phyloP scores from a whole-genome alignment of 30 jellyfish, hydroid and myxozoan species.

The Aurelia sp. region DNA sequence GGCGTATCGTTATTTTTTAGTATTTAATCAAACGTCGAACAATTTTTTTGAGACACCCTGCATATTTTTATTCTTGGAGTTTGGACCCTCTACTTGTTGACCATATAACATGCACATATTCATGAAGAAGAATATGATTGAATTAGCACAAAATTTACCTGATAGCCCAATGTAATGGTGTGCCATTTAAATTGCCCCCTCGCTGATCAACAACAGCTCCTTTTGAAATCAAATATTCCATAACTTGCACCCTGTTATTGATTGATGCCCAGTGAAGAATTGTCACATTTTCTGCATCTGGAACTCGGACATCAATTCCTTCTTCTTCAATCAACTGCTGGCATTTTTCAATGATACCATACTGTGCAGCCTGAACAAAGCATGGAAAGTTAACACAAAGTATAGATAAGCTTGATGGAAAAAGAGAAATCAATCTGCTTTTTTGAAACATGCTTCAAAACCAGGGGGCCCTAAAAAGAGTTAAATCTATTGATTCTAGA shows the following conservation, averaged over 20 bases:
- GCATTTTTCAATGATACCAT: slow-evolving; percentile 87
- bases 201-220: slow-evolving; percentile 92
- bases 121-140: background rate
- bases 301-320: slow-evolving; percentile 82
- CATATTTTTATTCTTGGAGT: too few species aligned
- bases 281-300: slow-evolving; percentile 95
- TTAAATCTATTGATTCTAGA: too few species aligned
- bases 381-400: too few species aligned
- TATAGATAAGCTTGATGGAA: too few species aligned
- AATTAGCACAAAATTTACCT: slow-evolving; percentile 47
- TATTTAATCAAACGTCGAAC: too few species aligned
- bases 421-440: too few species aligned
- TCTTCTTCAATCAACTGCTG: slow-evolving; percentile 83
- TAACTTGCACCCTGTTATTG: slow-evolving; percentile 78
- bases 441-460: too few species aligned
- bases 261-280: slow-evolving; percentile 96
- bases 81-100: too few species aligned
- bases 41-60: too few species aligned
- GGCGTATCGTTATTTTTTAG: too few species aligned
- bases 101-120: too few species aligned
- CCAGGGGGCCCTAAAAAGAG: too few species aligned
- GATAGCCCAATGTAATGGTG: slow-evolving; percentile 97
- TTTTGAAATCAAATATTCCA: slow-evolving; percentile 74
- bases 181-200: slow-evolving; percentile 92
- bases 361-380: slow-evolving; percentile 85